phyloP scores from a whole-genome alignment of 64 coral and sea anemone species.

The Stichodactyla helianthus region DNA sequence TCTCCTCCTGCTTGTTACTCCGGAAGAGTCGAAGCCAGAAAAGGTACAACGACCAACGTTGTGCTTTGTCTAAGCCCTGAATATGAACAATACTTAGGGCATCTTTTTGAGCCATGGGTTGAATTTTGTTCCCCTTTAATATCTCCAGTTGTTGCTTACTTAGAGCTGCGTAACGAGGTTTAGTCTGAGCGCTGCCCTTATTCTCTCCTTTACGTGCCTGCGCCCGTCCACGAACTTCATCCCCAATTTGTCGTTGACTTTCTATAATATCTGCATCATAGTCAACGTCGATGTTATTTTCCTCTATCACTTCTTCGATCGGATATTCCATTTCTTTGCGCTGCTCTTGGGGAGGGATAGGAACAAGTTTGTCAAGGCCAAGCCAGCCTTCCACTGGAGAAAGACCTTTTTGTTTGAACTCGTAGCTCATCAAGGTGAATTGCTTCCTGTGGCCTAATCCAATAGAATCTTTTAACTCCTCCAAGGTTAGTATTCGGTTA shows the following conservation, averaged over 20 bases:
- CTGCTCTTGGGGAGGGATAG: not conserved
- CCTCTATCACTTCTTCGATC: not conserved
- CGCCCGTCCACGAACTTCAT: conserved; percentile 28
- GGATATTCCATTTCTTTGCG: not conserved
- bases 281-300: conserved; percentile 41
- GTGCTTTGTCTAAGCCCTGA: conserved; percentile 7
- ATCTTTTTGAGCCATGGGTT: not conserved
- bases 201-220: not conserved
- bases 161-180: not conserved
- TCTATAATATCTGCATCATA: conserved; percentile 70
- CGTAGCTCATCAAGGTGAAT: not conserved
- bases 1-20: not conserved
- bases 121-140: conserved; percentile 18
- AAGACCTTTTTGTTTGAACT: conserved; percentile 6
- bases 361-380: not conserved
- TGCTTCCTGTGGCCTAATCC: not conserved
- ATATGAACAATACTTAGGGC: conserved; percentile 28
- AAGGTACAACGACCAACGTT: conserved; percentile 52
- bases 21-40: conserved; percentile 69
- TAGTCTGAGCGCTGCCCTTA: not conserved
- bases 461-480: conserved; percentile 4
- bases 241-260: conserved; percentile 60
- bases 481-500: conserved; percentile 2
- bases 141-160: conserved; percentile 26
- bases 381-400: conserved; percentile 28